Base-by-base conservation (phyloP, 2,888 invertebrate species). In the Protula sp. region DNA sequence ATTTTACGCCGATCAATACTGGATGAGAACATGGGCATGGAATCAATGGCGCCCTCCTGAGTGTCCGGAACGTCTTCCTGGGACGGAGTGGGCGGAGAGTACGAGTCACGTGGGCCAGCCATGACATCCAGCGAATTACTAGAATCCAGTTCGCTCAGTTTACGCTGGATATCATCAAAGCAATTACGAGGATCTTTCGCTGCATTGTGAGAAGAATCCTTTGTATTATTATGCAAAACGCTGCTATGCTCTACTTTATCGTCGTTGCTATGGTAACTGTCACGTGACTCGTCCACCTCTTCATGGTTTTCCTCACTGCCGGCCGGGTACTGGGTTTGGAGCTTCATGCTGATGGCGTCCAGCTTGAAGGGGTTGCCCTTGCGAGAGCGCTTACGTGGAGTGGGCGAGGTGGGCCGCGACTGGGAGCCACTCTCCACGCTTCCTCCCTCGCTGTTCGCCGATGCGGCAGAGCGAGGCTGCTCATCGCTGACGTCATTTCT, bases 301-400 rank as follows among this genome's bases (percentile, higher is more conserved):
- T 38, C 38, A n/a, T n/a, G n/a, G n/a, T n/a, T n/a, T n/a, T n/a
- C n/a, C n/a, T n/a, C n/a, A n/a, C n/a, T n/a, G n/a, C n/a, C n/a
- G n/a, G n/a, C 64, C 5, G 54, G 57, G 50, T 64, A 65, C 14
- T 70, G 71, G 53, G 73, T 73, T 57, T 78, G 78, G 9, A 78
- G 66, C 59, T 78, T 76, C 64, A 75, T 66, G 61, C 76, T 77
- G 14, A 76, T 63, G 1, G 72, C 72, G 66, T 92, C 91, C 57
- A 94, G 81, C 72, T 91, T 92, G 71, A 88, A 88, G 0, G 93
- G 91, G 55, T 88, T 88, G 0, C 92, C 92, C 81, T 94, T 95
- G 69, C 94, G 87, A 27, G 92, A 85, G 69, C 86, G 86, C 70
- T 87, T 87, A 1, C 78, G 64, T n/a, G n/a, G n/a, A n/a, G 59